phyloP scores from a whole-genome alignment of 2,113 vertebrate genomes.

The Dascyllus trimaculatus region DNA sequence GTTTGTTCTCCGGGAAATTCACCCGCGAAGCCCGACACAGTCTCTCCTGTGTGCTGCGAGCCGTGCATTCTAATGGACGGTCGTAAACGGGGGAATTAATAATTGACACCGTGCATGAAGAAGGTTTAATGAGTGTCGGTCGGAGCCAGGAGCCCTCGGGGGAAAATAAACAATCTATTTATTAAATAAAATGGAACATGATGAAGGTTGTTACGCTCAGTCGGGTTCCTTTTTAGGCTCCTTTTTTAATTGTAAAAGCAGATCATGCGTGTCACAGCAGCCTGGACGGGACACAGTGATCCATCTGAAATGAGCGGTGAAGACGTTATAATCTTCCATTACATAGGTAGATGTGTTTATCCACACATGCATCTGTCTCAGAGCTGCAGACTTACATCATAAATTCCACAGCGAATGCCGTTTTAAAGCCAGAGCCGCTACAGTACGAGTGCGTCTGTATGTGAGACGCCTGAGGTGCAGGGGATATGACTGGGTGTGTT shows the following conservation, averaged over 20 bases:
- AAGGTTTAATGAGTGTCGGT: conserved; percentile 70
- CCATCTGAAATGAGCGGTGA: conserved; percentile 16
- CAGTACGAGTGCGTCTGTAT: neutral
- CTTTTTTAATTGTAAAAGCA: conserved; percentile 52
- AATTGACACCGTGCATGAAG: conserved; percentile 76
- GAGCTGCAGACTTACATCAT: neutral
- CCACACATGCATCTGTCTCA: neutral
- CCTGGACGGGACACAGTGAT: conserved; percentile 18
- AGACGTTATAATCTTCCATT: conserved; percentile 5
- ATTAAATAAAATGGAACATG: conserved; percentile 68
- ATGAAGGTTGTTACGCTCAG: conserved; percentile 60
- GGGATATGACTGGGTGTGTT: conserved; percentile 46
- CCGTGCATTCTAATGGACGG: conserved; percentile 69
- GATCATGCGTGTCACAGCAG: conserved; percentile 24
- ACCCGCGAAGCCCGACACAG: conserved; percentile 57
- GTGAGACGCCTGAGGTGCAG: conserved; percentile 31
- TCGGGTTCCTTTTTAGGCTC: conserved; percentile 32
- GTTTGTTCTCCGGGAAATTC: conserved; percentile 67
- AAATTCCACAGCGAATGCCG: neutral
- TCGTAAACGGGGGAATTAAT: conserved; percentile 74
- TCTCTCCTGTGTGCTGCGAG: conserved; percentile 50
- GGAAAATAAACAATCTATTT: conserved; percentile 76
- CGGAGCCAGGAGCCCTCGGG: conserved; percentile 53
- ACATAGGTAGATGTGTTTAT: neutral
- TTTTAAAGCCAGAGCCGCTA: neutral